Percentiles rank a stretch among this genome's conserved stretches.
These are phyloP conservation scores for Scophthalmus maximus DNA, from an alignment of 2,113 vertebrate genomes.

Conservation along the genomic window DNA sequence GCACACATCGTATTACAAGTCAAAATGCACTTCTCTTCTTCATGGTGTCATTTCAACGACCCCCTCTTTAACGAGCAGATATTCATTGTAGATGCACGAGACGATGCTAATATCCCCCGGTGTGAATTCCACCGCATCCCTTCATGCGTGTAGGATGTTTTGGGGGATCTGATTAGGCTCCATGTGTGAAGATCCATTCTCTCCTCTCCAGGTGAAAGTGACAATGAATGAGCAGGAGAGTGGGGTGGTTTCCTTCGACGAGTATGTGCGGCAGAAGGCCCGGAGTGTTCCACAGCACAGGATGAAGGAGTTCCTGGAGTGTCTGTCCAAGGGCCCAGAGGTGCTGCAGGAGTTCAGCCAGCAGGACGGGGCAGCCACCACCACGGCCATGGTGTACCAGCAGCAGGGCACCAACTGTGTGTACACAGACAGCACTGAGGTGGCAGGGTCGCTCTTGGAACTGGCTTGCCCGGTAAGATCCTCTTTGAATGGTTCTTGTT, in stretches of 20 bases:
- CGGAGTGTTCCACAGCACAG: conserved; percentile 97
- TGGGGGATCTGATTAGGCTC: not conserved
- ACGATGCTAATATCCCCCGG: too few species aligned
- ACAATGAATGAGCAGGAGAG: conserved; percentile 98
- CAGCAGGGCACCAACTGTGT: conserved; percentile 94
- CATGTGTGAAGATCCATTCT: not conserved
- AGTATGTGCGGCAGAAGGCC: conserved; percentile 97
- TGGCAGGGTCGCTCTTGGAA: conserved; percentile 98
- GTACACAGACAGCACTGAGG: conserved; percentile 98
- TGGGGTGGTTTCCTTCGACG: conserved; percentile 98
- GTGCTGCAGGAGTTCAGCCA: conserved; percentile 96
- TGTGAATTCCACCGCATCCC: not conserved
- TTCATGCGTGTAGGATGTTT: not conserved
- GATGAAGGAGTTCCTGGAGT: conserved; percentile 99
- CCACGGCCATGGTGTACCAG: conserved; percentile 96
- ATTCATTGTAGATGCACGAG: not conserved
- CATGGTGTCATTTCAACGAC: not conserved
- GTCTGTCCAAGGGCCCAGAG: conserved; percentile 94
- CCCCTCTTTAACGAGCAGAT: not conserved
- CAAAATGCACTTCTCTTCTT: conserved; percentile 42
- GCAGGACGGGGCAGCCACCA: conserved; percentile 84
- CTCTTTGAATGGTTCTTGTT: not conserved
- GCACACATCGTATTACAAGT: conserved; percentile 6
- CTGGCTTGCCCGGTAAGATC: conserved; percentile 94
- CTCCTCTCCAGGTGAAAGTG: conserved; percentile 46